Evolutionary conservation across 2,888 invertebrate species (phyloP).

Genomic region (Piscicola geometra): DNA sequence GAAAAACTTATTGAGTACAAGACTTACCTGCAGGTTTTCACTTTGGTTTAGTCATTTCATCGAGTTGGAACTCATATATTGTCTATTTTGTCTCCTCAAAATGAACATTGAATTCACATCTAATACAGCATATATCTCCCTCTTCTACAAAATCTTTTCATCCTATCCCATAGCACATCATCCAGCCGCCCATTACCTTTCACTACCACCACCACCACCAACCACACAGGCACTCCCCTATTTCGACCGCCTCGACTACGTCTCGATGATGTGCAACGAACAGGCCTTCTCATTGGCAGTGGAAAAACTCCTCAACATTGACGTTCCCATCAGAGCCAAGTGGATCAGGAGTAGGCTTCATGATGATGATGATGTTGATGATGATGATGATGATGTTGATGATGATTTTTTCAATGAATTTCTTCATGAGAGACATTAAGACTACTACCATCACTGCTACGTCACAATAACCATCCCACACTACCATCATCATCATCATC

Average conservation of each 20-base stretch:
- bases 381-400: not conserved
- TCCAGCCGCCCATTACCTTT: too few species aligned
- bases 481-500: too few species aligned
- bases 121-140: too few species aligned
- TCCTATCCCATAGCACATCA: too few species aligned
- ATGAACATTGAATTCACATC: too few species aligned
- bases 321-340: slow-evolving; percentile 87
- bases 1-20: slow-evolving; percentile 98
- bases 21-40: slow-evolving; percentile 72
- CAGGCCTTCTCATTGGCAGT: slow-evolving; percentile 92
- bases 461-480: too few species aligned
- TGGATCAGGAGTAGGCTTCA: slow-evolving; percentile 78
- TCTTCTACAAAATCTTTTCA: not conserved
- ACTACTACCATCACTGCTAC: not conserved
- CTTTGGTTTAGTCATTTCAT: not conserved
- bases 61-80: too few species aligned
- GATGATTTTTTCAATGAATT: not conserved
- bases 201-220: too few species aligned
- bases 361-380: not conserved
- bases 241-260: slow-evolving; percentile 94
- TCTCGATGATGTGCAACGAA: slow-evolving; percentile 99
- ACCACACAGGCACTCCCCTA: slow-evolving; percentile 76
- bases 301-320: slow-evolving; percentile 90
- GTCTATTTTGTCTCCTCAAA: too few species aligned
- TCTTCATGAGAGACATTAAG: too few species aligned